These are phyloP conservation scores for Notechis scutatus DNA, from an alignment of 2,113 vertebrate genomes.

Conservation along the genomic window DNA sequence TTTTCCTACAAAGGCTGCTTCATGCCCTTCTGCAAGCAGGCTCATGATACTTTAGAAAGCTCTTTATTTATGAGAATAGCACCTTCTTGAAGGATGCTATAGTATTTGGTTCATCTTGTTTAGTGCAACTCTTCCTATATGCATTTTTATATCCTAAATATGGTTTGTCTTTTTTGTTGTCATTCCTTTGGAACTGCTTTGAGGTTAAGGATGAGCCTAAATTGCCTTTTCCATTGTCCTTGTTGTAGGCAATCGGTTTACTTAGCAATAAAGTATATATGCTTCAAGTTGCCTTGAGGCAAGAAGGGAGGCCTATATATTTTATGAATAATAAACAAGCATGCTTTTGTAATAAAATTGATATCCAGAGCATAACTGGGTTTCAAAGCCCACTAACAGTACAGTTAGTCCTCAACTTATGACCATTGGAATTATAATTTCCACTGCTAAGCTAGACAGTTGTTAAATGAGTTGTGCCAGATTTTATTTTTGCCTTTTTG, in stretches of 20 bases:
- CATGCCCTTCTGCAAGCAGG: no score
- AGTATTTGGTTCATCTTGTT: not conserved
- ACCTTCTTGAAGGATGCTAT: no score
- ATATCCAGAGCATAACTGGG: not conserved
- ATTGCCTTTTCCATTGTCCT: no score
- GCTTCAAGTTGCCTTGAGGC: no score
- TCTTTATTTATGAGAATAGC: no score
- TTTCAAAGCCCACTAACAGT: not conserved
- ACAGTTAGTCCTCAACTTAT: not conserved
- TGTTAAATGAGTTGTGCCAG: not conserved
- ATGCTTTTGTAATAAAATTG: not conserved
- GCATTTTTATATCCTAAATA: not conserved
- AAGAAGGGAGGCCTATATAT: no score
- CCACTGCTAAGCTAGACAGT: not conserved
- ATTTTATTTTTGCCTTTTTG: not conserved
- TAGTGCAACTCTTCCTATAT: not conserved
- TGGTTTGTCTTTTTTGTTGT: not conserved
- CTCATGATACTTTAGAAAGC: no score
- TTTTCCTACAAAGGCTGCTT: no score
- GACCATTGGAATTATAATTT: not conserved
- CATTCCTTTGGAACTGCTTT: not conserved
- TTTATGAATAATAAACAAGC: not conserved
- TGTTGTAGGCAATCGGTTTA: no score
- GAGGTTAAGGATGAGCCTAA: no score
- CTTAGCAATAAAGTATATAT: no score